phyloP scores from a whole-genome alignment of 2,888 invertebrate species.

The Spodoptera littoralis region DNA sequence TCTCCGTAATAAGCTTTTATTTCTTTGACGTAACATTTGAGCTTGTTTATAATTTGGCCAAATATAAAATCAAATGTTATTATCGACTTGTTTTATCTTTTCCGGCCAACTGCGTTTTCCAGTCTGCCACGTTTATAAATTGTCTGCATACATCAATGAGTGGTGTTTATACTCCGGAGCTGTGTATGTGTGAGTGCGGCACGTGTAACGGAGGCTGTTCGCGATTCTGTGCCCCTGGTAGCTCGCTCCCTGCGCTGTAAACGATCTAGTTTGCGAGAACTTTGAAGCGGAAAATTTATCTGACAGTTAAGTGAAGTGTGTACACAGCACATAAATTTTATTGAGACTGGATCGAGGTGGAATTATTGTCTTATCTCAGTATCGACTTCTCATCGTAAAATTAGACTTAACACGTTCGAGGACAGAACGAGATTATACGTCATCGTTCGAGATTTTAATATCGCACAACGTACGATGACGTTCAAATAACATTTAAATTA shows the following conservation, averaged over 20 bases:
- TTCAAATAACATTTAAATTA: too few species aligned
- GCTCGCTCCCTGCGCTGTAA: conserved; percentile 74
- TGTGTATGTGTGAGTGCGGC: conserved; percentile 74
- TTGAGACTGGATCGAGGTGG: conserved; percentile 29
- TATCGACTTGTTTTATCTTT: conserved; percentile 78
- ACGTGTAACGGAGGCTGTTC: conserved; percentile 73
- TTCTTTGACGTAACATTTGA: conserved; percentile 27
- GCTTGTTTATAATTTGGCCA: conserved; percentile 4
- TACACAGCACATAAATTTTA: conserved; percentile 53
- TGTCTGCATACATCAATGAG: conserved; percentile 62
- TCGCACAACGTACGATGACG: too few species aligned
- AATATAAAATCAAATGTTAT: conserved; percentile 21
- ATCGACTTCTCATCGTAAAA: conserved; percentile 8
- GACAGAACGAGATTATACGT: too few species aligned
- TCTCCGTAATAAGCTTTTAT: conserved; percentile 60
- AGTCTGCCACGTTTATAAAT: conserved; percentile 77
- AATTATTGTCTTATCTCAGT: conserved; percentile 17
- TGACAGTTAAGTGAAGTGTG: conserved; percentile 72
- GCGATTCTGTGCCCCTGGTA: conserved; percentile 72
- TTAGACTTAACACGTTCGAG: too few species aligned
- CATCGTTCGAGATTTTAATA: too few species aligned
- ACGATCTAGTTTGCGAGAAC: conserved; percentile 79
- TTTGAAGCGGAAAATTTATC: conserved; percentile 79
- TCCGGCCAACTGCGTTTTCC: conserved; percentile 80
- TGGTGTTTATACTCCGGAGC: conserved; percentile 57